Percentiles rank a stretch among this genome's conserved stretches.
Conservation (phyloP, 2,888 invertebrate species). For the Cosmopolites sordidus region DNA sequence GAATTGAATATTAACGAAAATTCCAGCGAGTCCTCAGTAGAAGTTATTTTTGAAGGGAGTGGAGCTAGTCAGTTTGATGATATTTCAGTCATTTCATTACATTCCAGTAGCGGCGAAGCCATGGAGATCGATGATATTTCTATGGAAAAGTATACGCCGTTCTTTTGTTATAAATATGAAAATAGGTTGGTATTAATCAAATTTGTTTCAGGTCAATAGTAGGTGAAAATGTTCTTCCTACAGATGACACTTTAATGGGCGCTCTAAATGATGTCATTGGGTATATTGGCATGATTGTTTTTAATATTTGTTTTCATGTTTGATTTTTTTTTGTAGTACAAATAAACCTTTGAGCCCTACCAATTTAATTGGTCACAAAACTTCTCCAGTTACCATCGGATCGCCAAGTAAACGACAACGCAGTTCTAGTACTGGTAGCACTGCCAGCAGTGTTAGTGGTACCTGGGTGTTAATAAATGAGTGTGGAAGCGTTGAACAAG, state of each 20-base stretch:
- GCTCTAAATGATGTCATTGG: too few species aligned
- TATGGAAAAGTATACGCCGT: background rate
- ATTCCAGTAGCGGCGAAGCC: background rate
- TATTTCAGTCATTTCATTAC: background rate
- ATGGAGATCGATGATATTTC: constrained; percentile 3
- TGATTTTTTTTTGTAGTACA: background rate
- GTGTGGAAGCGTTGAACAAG: constrained; percentile 18
- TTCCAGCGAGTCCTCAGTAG: constrained; percentile 14
- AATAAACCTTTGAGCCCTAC: constrained; percentile 6
- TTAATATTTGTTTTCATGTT: too few species aligned
- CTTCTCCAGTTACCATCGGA: constrained; percentile 17
- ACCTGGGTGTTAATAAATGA: constrained; percentile 19
- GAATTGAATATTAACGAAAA: constrained; percentile 6
- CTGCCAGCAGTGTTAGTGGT: constrained; percentile 14
- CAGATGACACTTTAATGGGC: too few species aligned
- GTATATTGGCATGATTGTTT: too few species aligned
- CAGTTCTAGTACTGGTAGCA: constrained; percentile 16
- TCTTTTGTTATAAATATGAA: too few species aligned
- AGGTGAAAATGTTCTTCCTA: too few species aligned
- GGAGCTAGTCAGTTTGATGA: constrained; percentile 3
- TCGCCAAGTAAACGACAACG: constrained; percentile 13
- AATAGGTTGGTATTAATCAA: too few species aligned
- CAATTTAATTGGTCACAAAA: constrained; percentile 3
- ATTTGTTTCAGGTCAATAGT: too few species aligned
- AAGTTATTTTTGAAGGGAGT: constrained; percentile 11